Base-by-base conservation (phyloP, 2,113 vertebrate genomes). In the Hystrix brachyura region DNA sequence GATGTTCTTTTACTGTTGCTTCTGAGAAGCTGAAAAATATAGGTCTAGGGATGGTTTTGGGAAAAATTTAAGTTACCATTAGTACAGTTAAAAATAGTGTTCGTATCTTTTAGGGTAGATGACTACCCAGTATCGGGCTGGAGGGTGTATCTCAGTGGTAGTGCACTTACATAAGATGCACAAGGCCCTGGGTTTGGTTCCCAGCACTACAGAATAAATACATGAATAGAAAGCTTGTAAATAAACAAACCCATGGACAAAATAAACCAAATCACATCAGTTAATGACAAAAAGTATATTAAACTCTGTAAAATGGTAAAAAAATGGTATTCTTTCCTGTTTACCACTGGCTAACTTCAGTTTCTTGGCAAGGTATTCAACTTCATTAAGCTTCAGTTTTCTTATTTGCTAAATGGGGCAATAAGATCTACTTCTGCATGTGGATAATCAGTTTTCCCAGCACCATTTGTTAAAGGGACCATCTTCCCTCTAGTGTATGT, bases 21-120 rank as follows among this genome's bases (percentile, higher is more conserved):
- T 95, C 18, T 60, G 74, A 94, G 88, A 92, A 86, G 71, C 2
- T 91, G 64, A 85, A 64, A 29, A 91, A 74, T 81, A 65, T 86
- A 69, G 12, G 29, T 84, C 43, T 11, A 81, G 55, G 34, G 1
- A 53, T 48, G 38, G 81, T 67, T 80, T 71, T 76, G 29, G 29
- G 48, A 53, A 82, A 57, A 27, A n/a, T 10, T 29, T 86, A 94
- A 29, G 8, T 71, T 89, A 46, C 4, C 4, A 19, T 76, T 67
- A 69, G 69, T 15, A 87, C 79, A 38, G 60, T 62, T 91, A 87
- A 60, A 78, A 90, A 27, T 21, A 94, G 10, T 13, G 38, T 23
- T 57, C 23, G 7, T 34, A 23, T 14, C 8, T 71, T 91, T 71
- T 83, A 46, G 23, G 11, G 23, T 25, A 74, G 72, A 48, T 48